Conservation (phyloP, 2,797 vertebrate genomes). For the Oceanodroma leucorhoa region DNA sequence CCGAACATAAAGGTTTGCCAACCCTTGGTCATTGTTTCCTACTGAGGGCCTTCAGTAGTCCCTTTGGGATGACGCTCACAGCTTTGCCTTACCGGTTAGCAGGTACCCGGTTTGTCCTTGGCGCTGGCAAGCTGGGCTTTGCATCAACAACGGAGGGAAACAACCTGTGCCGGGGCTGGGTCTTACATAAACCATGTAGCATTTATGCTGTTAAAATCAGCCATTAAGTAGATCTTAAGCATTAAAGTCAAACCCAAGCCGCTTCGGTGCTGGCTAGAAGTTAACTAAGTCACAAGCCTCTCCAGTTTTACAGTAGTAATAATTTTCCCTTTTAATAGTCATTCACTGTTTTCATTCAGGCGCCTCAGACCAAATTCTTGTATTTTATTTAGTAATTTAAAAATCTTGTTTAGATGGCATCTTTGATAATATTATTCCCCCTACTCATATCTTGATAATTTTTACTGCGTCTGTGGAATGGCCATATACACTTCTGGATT, state of each 20-base stretch:
- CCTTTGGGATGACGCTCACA: background rate
- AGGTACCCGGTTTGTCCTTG: fast-evolving
- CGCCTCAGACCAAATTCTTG: background rate
- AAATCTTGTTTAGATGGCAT: background rate
- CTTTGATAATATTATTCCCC: background rate
- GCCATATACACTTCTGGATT: background rate
- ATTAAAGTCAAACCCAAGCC: background rate
- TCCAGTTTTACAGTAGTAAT: background rate
- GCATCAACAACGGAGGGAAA: background rate
- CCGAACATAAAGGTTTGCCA: background rate
- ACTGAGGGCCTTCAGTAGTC: background rate
- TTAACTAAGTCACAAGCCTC: background rate
- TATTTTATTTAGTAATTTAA: background rate
- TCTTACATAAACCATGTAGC: background rate
- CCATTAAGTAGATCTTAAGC: background rate
- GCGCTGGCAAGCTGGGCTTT: background rate
- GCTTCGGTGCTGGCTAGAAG: background rate
- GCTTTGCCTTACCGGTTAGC: background rate
- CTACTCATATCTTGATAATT: background rate
- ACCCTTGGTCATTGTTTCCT: background rate
- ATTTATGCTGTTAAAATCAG: background rate
- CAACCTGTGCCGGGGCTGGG: background rate
- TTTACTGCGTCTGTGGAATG: background rate
- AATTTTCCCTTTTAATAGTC: background rate
- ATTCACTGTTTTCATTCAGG: background rate